Evolutionary conservation across 1,140 invertebrate species (phyloP), one percentile per base, ranked within the genome.

Genomic region (Tetranychus urticae): DNA sequence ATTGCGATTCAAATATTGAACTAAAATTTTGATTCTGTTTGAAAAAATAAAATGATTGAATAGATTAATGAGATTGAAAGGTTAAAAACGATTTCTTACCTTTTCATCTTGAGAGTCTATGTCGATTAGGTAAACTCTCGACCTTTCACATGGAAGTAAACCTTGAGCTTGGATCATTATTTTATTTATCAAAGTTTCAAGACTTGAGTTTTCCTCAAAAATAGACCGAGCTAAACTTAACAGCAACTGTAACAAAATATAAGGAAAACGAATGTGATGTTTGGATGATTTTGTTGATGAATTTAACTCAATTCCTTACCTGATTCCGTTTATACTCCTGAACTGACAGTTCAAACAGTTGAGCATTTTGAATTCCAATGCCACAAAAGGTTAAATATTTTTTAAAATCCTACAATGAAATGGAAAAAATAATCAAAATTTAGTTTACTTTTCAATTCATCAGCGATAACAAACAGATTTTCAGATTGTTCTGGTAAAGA

Each of bases 291-390:
- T 23, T 23, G 23, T 23, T 23, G 23, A 0, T 23, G 23, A 55
- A 1, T n/a, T 36, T 52, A n/a, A 52, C 7, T 52, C 8, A 31
- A 14, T 31, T 34, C 36, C 65, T 72, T 69, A 82, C 82, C 77
- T 96, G 89, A 78, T 94, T 96, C 67, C 88, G 78, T 67, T 86
- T 80, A 70, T 92, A 93, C 70, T 97, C 91, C 63, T 88, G 77
- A 12, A 91, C 83, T 34, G 89, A 94, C 62, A 89, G 82, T 74
- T 94, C 88, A 73, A 94, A 94, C 2, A 94, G 78, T 73, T 94
- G 89, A 52, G 91, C 91, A 75, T 97, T 97, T 74, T 93, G 89
- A 66, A 97, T 86, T 7, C 91, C 90, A 65, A 97, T 94, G 4
- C 90, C 90, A 72, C 91, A 94, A 73, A 97, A 97, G 5, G 88